These are phyloP conservation scores for Erpornis zantholeuca DNA, from an alignment of 2,113 vertebrate species.

Conservation along the genomic window DNA sequence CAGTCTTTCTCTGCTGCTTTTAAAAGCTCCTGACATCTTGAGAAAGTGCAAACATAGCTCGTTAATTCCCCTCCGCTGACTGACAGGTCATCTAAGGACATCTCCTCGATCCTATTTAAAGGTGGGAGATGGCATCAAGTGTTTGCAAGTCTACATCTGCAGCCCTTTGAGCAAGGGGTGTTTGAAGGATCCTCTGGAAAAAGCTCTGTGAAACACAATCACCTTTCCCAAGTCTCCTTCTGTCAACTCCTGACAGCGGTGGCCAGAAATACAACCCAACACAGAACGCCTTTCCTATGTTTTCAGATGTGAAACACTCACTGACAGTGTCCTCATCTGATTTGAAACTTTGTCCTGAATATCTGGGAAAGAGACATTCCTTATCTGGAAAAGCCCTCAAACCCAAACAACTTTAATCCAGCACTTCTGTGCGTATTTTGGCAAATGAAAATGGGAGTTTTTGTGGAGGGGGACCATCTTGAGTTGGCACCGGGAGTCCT, in stretches of 20 bases:
- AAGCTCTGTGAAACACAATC: not conserved
- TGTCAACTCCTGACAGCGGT: not conserved
- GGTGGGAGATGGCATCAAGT: not conserved
- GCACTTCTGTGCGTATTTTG: not conserved
- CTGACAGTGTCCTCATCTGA: not conserved
- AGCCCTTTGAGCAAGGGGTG: not conserved
- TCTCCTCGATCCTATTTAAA: not conserved
- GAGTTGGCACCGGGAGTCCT: not conserved
- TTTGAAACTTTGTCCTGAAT: not conserved
- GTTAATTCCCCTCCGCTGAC: not conserved
- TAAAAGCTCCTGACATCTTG: not conserved
- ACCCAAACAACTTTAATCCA: not conserved
- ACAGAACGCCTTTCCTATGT: not conserved
- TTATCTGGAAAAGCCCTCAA: not conserved
- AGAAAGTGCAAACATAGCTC: not conserved
- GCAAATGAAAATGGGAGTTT: not conserved
- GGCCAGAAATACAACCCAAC: not conserved
- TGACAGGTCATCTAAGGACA: constrained; percentile 25
- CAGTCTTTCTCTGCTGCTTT: not conserved
- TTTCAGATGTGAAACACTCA: not conserved
- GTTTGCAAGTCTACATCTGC: not conserved
- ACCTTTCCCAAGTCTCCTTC: not conserved
- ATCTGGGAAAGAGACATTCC: not conserved
- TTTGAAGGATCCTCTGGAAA: not conserved
- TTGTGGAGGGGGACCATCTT: not conserved